Base-by-base conservation (phyloP, 2,888 invertebrate genomes). In the Frankliniella fusca region DNA sequence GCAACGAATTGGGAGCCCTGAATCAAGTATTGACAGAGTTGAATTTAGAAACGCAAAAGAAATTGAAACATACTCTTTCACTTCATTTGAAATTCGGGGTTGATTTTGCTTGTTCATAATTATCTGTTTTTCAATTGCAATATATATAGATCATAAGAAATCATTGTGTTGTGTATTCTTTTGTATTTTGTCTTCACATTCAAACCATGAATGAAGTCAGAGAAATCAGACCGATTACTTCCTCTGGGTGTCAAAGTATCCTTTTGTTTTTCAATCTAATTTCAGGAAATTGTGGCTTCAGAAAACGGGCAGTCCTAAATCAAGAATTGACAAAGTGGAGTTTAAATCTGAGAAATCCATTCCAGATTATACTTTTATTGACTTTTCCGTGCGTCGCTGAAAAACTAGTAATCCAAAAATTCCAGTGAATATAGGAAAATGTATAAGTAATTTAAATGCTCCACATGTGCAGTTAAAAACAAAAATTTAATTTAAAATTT, bases 261-360 rank as follows among this genome's bases (percentile, higher is more conserved):
- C 5, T 38, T 38, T 38, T 38, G 38, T 38, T 38, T 38, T 38
- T 3, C 38, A 38, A 38, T 38, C 38, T 38, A 38, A 23, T 76
- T 76, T 23, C 70, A 76, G 70, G 70, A 88, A 88, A 84, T 84
- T 85, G 15, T 88, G 88, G 88, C 85, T 88, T 15, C 84, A 84
- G 82, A 84, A 84, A 10, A 85, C 84, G 23, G 88, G 88, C 80
- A 88, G 88, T 84, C 88, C 88, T n/a, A 85, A 85, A 50, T 87
- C 88, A 27, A 85, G 84, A 81, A 88, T 88, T 82, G 87, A 87
- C 0, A 87, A 85, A 82, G 86, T 86, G 5, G 86, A 87, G 76
- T 88, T 88, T 84, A 86, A 85, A 49, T 87, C 88, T 84, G 86
- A 86, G 48, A 84, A 83, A 80, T 81, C 81, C 80, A 50, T 79